Base-by-base conservation (phyloP, 37 sponge, comb jelly and placozoan genomes). In the Beroe forskalii region DNA sequence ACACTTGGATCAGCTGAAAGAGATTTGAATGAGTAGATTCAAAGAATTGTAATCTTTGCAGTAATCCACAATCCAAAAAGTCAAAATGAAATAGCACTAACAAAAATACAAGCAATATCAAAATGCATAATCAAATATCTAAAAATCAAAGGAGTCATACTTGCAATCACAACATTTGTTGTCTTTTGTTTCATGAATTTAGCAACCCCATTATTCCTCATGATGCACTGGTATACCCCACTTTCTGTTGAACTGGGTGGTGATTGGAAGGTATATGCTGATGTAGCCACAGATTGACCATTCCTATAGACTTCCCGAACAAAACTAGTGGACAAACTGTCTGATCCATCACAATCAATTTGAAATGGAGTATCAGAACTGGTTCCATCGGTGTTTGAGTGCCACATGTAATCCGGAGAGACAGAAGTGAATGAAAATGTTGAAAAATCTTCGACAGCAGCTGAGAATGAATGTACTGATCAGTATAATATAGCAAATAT, bases 391-490 rank as follows among this genome's bases (percentile, higher is more conserved):
- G 38, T 28, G n/a, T 24, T 63, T 24, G 20, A 24, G 25, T 63
- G 25, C 66, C 66, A 63, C 66, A 69, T 69, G 72, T 69, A 69
- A 1, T 69, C 72, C 1, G 72, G 39, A 69, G 72, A 32, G 32
- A 37, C 28, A 4, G 27, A 32, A 8, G 39, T 32, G 72, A 69
- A 69, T 69, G 36, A 33, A 17, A 69, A 69, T 2, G 27, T 31
- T 33, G 32, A 32, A 17, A 17, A 35, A 28, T 27, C 33, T 17
- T 36, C 38, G 32, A 69, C 6, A 4, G 27, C 72, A 36, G 72
- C 72, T 48, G 55, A 12, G 55, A n/a, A n/a, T n/a, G n/a, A n/a
- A n/a, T n/a, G n/a, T n/a, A n/a, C n/a, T n/a, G n/a, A n/a, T n/a
- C n/a, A n/a, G n/a, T n/a, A n/a, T n/a, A n/a, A n/a, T n/a, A n/a